Conservation (phyloP, 2,888 invertebrate genomes). For the Folsomia manolachei region DNA sequence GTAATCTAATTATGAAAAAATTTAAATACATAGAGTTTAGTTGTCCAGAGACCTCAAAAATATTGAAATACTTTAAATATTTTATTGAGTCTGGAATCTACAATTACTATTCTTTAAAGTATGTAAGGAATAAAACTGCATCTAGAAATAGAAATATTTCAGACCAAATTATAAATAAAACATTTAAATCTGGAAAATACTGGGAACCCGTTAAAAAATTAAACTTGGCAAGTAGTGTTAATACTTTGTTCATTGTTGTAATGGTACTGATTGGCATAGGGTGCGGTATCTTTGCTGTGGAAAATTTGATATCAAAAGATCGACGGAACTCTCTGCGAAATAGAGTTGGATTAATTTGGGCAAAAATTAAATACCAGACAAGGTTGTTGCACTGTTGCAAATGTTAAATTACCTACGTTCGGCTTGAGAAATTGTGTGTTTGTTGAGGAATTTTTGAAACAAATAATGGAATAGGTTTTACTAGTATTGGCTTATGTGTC, state of each 20-base stretch:
- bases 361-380: too few relatives aligned
- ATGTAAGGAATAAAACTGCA: background rate
- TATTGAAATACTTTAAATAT: background rate
- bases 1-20: background rate
- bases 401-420: too few relatives aligned
- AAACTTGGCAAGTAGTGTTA: background rate
- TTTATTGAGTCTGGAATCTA: background rate
- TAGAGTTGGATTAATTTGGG: too few relatives aligned
- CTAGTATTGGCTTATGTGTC: too few relatives aligned
- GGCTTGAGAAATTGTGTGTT: too few relatives aligned
- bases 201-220: background rate
- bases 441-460: too few relatives aligned
- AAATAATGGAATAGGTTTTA: too few relatives aligned
- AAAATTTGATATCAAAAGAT: too few relatives aligned
- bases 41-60: background rate
- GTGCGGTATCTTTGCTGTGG: too few relatives aligned
- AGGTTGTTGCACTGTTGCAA: too few relatives aligned
- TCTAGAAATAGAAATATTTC: background rate
- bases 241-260: background rate
- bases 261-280: background rate
- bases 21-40: background rate
- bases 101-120: background rate
- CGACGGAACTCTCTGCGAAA: too few relatives aligned
- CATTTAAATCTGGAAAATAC: background rate
- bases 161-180: background rate